Base-by-base conservation (phyloP, 2,797 vertebrate genomes). In the Protonibea diacanthus region DNA sequence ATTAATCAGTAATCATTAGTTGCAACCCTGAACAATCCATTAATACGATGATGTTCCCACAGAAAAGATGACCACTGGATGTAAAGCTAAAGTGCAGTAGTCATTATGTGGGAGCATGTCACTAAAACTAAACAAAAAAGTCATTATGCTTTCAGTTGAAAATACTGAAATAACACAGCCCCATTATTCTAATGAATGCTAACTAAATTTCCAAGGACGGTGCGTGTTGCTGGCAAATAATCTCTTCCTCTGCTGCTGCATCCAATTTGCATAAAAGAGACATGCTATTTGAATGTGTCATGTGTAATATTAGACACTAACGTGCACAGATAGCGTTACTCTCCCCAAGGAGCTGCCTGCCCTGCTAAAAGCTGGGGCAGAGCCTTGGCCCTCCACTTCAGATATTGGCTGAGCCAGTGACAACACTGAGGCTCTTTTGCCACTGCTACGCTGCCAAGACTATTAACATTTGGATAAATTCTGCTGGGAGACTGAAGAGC, bases 381-480 rank as follows among this genome's bases (percentile, higher is more conserved):
- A 78, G 18, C 57, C 79, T 88, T 61, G 84, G 74, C 86, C 75
- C 55, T 82, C 68, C 72, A 78, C 83, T 90, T 82, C 74, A 74
- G 57, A 86, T 74, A 47, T 21, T 82, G 81, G 84, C 87, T 71
- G 68, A 76, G 84, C 77, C 76, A 56, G 63, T 49, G 67, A 89
- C 78, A 88, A 66, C 84, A 66, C 61, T 62, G 83, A 62, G 45
- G 62, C 62, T 66, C 40, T 79, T 67, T 72, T 48, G 47, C 80
- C 52, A 15, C 64, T 11, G 62, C 56, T 11, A 29, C 6, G 11
- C 52, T 70, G 85, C 85, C 90, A 85, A 83, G 63, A 57, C 67
- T 66, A 81, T 88, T 88, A 92, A 80, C 76, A 86, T 91, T 86
- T 88, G 83, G 81, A 63, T 79, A 82, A 78, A 86, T 85, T 88